Base-by-base conservation (phyloP, 2,113 vertebrate genomes). In the Gasterosteus aculeatus region DNA sequence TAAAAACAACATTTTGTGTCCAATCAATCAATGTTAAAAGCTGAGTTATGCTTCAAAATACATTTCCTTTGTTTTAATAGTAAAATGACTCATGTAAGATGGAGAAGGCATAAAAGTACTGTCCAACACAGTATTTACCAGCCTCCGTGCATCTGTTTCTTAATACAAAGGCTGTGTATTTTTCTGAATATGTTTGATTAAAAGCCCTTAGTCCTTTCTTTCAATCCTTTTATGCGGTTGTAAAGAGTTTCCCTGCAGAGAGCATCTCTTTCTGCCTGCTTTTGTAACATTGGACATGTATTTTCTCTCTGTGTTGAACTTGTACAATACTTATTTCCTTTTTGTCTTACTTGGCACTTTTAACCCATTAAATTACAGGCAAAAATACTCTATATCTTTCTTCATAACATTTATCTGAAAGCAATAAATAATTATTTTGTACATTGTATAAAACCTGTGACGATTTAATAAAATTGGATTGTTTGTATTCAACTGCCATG, bases 21-120 rank as follows among this genome's bases (percentile, higher is more conserved):
- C 3, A 62, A 65, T 67, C 6, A 73, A 12, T 26, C 10, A 8
- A 6, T 5, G 61, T 60, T 67, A 54, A 78, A 65, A 0, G 47
- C 51, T 53, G 22, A 64, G 61, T 22, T 65, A 39, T 77, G 12
- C 46, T 69, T 19, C 7, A 41, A 8, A 62, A 35, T 38, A 56
- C n/a, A 4, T 49, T 51, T 68, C 5, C 6, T 42, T 67, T 66
- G 44, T 46, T 31, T 51, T 26, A 11, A 44, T n/a, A 58, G 18
- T 47, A 3, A 56, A 56, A 49, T 22, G 5, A 35, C 19, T 35
- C 7, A 38, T 2, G 3, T 4, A 42, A 19, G 18, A 22, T 11
- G 39, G 29, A 47, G 3, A 66, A 33, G 22, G 0, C 70, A 62
- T 70, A 74, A 62, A 81, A 62, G 12, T 3, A 4, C 12, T 11